Evolutionary conservation across 2,797 vertebrate genomes (phyloP).

Genomic region (Sebastiscus tertius): DNA sequence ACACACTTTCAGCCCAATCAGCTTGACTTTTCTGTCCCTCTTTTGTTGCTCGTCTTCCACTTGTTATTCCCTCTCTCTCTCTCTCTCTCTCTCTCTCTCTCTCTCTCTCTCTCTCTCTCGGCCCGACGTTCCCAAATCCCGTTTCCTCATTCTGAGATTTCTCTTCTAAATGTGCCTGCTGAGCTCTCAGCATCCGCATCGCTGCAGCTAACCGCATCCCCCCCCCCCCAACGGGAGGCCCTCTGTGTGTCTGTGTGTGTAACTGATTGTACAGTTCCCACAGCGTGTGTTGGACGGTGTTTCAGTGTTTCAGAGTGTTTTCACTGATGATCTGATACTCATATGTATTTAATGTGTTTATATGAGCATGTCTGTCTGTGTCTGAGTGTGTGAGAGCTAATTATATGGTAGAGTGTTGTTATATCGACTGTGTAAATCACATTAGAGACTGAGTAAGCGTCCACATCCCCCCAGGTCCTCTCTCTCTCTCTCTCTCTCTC

Average conservation of each 20-base stretch:
- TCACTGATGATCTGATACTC: not conserved
- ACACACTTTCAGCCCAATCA: not conserved
- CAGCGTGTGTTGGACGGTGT: not conserved
- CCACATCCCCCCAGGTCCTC: conserved; percentile 8
- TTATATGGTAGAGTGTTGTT: conserved; percentile 11
- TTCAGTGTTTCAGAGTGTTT: not conserved
- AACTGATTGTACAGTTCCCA: not conserved
- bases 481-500: not conserved
- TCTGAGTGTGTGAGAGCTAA: conserved; percentile 29
- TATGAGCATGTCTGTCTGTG: not conserved
- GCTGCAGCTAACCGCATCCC: conserved; percentile 1
- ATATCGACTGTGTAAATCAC: conserved; percentile 55
- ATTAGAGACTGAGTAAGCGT: conserved; percentile 17
- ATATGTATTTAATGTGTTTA: conserved; percentile 14
- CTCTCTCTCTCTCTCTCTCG: too few relatives aligned
- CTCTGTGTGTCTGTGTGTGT: not conserved
- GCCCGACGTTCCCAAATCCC: not conserved
- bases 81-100: not conserved
- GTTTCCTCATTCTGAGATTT: conserved; percentile 18
- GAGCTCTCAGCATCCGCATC: conserved; percentile 6
- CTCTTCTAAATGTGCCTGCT: conserved; percentile 1
- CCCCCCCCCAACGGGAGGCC: not conserved
- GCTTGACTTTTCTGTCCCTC: too few relatives aligned
- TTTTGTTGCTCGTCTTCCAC: too few relatives aligned
- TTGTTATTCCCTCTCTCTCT: not conserved